Evolutionary conservation across 2,888 invertebrate species (phyloP), one percentile per base, ranked within the genome.

Genomic region (Liodrosophila aerea): DNA sequence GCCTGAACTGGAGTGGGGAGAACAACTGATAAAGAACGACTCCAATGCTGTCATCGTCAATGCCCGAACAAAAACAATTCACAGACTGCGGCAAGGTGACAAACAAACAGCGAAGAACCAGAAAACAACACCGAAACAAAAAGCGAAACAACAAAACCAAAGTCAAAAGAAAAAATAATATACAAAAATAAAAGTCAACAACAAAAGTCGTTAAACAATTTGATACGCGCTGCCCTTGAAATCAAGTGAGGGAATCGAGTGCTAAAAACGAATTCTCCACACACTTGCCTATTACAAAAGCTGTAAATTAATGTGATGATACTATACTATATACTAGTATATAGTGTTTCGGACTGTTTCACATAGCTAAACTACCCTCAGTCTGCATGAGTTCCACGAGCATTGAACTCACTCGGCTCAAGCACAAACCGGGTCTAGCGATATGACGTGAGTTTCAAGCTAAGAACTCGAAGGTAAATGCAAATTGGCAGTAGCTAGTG

Each of bases 171-270:
- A 47, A 58, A 46, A 44, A 31, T 27, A 29, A 40, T 11, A 36
- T 5, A 34, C 22, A 30, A 16, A 41, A 30, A 36, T 3, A 29
- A 12, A 22, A 27, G 15, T 16, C 46, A 50, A 45, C 22, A 56
- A 57, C n/a, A 65, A 82, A 82, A 59, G 73, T 74, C 73, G 65
- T 75, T 81, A 60, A 82, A 73, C 69, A 82, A 77, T 82, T 64
- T 82, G 73, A 78, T 84, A 84, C 45, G 77, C 33, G 43, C 30
- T 76, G 84, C 73, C 85, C 85, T 85, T 80, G 78, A 80, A 59
- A 50, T 12, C 13, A 16, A 37, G 37, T 5, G 13, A n/a, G 29
- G 9, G 37, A 39, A 43, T 44, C 27, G 29, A 52, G 39, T 52
- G 16, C 27, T 2, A 7, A 45, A 53, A 46, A 27, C 39, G 45